A percentile compares a stretch with the other conserved stretches of the same genome.
These are phyloP conservation scores for Orgyia antiqua DNA, from an alignment of 2,888 invertebrate species.

Conservation along the genomic window DNA sequence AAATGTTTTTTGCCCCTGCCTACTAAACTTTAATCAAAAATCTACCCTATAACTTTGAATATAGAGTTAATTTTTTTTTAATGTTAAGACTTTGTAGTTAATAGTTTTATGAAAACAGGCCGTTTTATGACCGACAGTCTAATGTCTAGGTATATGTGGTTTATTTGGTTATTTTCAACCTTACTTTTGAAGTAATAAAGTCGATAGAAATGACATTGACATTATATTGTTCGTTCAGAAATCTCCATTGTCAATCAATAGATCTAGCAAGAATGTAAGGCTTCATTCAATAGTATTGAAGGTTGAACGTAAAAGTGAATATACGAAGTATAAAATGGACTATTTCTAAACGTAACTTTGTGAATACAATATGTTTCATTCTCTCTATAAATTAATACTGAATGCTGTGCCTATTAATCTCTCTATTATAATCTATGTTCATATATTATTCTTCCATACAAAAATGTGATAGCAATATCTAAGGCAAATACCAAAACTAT, in stretches of 20 bases:
- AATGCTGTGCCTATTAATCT: not conserved
- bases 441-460: too few species aligned
- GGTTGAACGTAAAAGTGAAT: constrained; percentile 16
- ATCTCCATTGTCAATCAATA: constrained; percentile 29
- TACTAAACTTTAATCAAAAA: constrained; percentile 2
- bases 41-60: not conserved
- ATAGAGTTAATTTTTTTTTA: constrained; percentile 15
- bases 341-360: not conserved
- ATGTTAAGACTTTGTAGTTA: constrained; percentile 28
- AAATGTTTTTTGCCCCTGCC: constrained; percentile 23
- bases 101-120: constrained; percentile 53
- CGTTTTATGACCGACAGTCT: constrained; percentile 41
- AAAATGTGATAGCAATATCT: too few species aligned
- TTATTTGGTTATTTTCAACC: constrained; percentile 6
- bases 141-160: constrained; percentile 37
- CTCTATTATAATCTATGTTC: too few species aligned
- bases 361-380: not conserved
- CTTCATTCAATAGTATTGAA: constrained; percentile 35
- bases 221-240: constrained; percentile 24
- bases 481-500: too few species aligned
- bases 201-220: constrained; percentile 2
- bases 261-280: constrained; percentile 27
- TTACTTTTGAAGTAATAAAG: not conserved
- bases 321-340: not conserved
- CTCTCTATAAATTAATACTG: not conserved